Evolutionary conservation across 2,113 vertebrate species (phyloP).

Genomic region (Anoura caudifer): DNA sequence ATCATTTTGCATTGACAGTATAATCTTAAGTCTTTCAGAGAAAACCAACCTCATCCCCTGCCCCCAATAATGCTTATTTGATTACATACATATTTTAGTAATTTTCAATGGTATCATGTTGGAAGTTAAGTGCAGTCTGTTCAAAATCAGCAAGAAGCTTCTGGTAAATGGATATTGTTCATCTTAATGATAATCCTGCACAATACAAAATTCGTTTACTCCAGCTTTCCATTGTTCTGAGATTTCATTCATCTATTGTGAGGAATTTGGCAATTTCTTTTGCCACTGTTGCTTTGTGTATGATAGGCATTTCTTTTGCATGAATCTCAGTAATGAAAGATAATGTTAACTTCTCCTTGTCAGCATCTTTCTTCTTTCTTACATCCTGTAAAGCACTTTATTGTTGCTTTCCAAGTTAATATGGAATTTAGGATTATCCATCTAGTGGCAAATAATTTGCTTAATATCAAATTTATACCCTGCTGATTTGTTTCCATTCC

Average conservation of each 20-base stretch:
- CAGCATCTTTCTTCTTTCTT: not conserved
- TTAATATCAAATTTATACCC: not conserved
- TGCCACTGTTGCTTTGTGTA: not conserved
- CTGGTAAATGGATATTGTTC: not conserved
- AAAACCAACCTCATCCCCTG: not conserved
- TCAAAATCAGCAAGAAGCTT: conserved; percentile 12
- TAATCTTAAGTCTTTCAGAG: not conserved
- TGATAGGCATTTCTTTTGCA: not conserved
- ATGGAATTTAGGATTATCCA: not conserved
- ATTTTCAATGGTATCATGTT: not conserved
- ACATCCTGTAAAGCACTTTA: not conserved
- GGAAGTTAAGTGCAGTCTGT: not conserved
- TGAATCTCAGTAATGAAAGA: conserved; percentile 15
- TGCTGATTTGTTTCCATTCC: not conserved
- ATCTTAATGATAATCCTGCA: not conserved
- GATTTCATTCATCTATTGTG: not conserved
- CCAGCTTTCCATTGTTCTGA: not conserved
- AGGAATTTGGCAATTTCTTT: conserved; percentile 10
- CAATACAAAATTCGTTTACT: not conserved
- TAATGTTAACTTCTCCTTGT: not conserved
- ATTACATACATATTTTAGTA: not conserved
- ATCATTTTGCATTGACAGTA: not conserved
- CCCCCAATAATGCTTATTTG: not conserved
- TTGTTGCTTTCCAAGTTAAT: conserved; percentile 30
- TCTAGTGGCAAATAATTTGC: not conserved